A percentile compares a stretch with the other conserved stretches of the same genome.
Conservation (phyloP, 2,888 invertebrate genomes). For the Caenorhabditis parvicauda region DNA sequence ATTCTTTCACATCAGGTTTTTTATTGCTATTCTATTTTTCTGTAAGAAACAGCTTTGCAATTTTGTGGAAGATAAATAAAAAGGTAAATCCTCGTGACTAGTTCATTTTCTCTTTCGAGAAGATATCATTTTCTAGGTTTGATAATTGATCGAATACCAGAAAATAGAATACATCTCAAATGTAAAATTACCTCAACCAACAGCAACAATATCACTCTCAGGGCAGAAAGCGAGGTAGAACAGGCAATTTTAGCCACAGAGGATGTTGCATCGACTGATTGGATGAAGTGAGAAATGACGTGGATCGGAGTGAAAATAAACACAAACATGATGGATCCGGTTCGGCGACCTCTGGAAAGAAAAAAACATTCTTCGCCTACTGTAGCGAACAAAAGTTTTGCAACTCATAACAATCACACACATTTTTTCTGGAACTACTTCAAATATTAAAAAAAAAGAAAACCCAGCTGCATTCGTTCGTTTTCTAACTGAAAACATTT, state of each 20-base stretch:
- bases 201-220: constrained; percentile 22
- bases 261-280: constrained; percentile 8
- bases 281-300: constrained; percentile 8
- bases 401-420: too few species aligned
- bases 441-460: too few species aligned
- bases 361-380: too few species aligned
- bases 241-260: constrained; percentile 4
- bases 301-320: constrained; percentile 8
- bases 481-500: too few species aligned
- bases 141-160: too few species aligned
- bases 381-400: too few species aligned
- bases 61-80: too few species aligned
- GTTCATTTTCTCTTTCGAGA: too few species aligned
- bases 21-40: not conserved
- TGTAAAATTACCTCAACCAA: constrained; percentile 13
- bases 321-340: constrained; percentile 7
- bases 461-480: too few species aligned
- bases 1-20: not conserved
- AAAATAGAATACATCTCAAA: not conserved
- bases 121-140: too few species aligned
- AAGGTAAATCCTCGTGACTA: too few species aligned
- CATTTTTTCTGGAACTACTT: too few species aligned
- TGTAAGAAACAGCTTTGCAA: not conserved
- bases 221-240: constrained; percentile 9
- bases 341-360: constrained; percentile 13